Percentiles rank a stretch among this genome's conserved stretches.
phyloP scores from a whole-genome alignment of 1,140 invertebrate species.

The Neotoxoptera formosana region DNA sequence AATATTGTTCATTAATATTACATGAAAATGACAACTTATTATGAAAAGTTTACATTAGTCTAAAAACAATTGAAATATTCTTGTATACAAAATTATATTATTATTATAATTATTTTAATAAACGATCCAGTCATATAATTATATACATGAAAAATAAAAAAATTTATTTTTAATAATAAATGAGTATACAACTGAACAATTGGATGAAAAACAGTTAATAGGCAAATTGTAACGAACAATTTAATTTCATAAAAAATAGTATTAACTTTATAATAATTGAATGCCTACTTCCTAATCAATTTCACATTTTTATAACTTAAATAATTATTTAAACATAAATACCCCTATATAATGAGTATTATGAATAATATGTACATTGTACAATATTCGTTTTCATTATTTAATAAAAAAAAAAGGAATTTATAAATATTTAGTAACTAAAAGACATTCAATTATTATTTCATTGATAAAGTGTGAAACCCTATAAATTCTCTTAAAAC shows the following conservation, averaged over 20 bases:
- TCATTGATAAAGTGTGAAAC: neutral
- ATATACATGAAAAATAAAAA: neutral
- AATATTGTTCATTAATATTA: slow-evolving; percentile 11
- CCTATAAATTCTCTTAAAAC: neutral
- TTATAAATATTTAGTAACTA: neutral
- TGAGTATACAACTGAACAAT: neutral
- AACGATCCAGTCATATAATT: neutral
- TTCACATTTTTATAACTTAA: neutral
- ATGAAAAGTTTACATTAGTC: slow-evolving; percentile 22
- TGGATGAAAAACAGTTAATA: neutral
- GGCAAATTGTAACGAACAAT: neutral
- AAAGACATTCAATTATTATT: neutral
- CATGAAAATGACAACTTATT: slow-evolving; percentile 6
- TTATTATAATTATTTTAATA: neutral
- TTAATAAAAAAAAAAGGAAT: neutral
- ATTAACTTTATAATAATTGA: neutral
- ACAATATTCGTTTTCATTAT: neutral
- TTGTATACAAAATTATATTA: neutral
- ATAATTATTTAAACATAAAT: neutral
- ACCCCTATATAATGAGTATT: neutral
- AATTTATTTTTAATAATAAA: neutral
- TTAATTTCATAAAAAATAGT: neutral
- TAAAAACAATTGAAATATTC: slow-evolving; percentile 15
- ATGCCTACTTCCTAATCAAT: neutral
- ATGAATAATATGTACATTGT: neutral